Conservation (phyloP, 2,113 vertebrate species). For the Fregetta grallaria region DNA sequence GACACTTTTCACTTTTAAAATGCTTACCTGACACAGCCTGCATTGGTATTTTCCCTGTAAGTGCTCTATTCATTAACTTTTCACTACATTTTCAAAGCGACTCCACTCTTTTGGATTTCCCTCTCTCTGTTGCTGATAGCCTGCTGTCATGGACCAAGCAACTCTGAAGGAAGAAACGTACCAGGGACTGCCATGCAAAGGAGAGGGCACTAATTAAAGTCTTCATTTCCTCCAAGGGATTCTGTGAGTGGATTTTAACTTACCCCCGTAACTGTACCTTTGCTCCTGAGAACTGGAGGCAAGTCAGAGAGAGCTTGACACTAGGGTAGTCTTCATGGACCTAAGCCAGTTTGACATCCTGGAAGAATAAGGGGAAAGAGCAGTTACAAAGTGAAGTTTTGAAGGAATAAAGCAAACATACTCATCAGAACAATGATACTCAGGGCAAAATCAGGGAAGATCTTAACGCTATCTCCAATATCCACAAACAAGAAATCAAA, state of each 20-base stretch:
- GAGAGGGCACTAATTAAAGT: background rate
- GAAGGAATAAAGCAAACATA: background rate
- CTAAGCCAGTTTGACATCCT: conserved; percentile 14
- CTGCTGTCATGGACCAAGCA: background rate
- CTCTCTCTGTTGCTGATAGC: background rate
- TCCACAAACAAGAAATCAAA: background rate
- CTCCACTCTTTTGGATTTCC: background rate
- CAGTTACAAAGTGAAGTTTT: background rate
- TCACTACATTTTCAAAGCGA: conserved; percentile 23
- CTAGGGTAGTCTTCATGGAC: background rate
- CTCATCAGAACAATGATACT: background rate
- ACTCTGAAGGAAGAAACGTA: background rate
- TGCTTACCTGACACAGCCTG: conserved; percentile 6
- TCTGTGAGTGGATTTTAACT: background rate
- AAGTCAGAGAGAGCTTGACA: background rate
- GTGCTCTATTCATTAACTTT: conserved; percentile 32
- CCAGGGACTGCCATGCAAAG: background rate
- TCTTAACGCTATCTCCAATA: background rate
- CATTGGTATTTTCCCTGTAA: background rate
- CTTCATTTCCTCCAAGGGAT: background rate
- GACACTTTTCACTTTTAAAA: conserved; percentile 14
- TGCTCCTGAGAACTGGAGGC: background rate
- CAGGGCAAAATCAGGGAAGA: background rate
- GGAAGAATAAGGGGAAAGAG: background rate
- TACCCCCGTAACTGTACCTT: conserved; percentile 41